Evolutionary conservation across 2,797 vertebrate genomes (phyloP).

Genomic region (Echiichthys vipera): DNA sequence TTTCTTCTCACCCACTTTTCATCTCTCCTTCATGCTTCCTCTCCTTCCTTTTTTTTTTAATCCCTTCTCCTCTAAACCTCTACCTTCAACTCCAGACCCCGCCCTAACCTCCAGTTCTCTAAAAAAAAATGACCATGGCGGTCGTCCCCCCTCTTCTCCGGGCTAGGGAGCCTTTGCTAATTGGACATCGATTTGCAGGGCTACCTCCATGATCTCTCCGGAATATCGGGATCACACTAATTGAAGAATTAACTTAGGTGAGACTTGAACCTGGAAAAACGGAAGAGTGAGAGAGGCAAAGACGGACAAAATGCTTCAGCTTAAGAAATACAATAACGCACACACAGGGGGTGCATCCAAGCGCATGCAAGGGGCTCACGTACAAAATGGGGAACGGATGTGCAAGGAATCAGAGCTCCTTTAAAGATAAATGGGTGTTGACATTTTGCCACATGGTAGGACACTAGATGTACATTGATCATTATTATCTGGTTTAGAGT

Average conservation of each 20-base stretch:
- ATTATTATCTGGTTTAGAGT: conserved; percentile 40
- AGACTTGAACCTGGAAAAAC: conserved; percentile 64
- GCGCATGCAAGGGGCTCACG: background rate
- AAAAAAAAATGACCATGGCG: conserved; percentile 41
- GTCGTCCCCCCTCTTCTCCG: conserved; percentile 20
- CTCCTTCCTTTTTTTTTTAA: conserved; percentile 10
- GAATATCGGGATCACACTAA: conserved; percentile 81
- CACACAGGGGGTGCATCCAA: conserved; percentile 16
- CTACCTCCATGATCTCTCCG: conserved; percentile 78
- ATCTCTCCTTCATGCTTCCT: conserved; percentile 29
- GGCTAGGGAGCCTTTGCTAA: conserved; percentile 68
- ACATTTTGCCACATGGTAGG: conserved; percentile 31
- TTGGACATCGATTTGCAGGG: conserved; percentile 84
- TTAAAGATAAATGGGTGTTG: conserved; percentile 26
- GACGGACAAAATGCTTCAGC: conserved; percentile 69
- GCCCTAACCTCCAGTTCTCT: conserved; percentile 23
- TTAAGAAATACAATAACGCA: conserved; percentile 56
- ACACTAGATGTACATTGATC: conserved; percentile 40
- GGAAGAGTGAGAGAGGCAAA: conserved; percentile 58
- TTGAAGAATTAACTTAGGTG: conserved; percentile 83
- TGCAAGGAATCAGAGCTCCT: conserved; percentile 1
- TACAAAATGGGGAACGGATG: conserved; percentile 8
- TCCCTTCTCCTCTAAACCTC: conserved; percentile 31
- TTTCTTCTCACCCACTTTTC: conserved; percentile 61
- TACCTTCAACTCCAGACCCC: conserved; percentile 43